Evolutionary conservation across 2,113 vertebrate genomes (phyloP).

Genomic region (Sapajus apella): DNA sequence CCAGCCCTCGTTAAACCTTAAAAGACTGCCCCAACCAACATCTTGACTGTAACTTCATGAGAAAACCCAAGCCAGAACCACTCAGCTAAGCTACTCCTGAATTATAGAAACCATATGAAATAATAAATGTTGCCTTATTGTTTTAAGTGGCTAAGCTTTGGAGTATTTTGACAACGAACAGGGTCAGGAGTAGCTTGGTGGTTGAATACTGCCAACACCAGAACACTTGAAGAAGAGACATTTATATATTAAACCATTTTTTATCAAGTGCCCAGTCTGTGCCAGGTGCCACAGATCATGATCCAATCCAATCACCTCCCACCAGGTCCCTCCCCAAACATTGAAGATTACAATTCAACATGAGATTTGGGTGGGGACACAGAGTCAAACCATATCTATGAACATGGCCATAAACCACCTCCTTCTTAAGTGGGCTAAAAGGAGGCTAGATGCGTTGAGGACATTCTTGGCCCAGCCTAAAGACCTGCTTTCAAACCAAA

Average conservation of each 20-base stretch:
- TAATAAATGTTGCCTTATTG: background rate
- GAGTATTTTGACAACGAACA: background rate
- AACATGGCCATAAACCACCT: background rate
- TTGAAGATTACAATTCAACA: too few species aligned
- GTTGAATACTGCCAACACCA: background rate
- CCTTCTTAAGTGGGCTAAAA: background rate
- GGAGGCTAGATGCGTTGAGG: background rate
- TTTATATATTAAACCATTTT: background rate
- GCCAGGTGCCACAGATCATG: background rate
- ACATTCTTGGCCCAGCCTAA: background rate
- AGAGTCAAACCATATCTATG: too few species aligned
- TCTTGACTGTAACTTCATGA: background rate
- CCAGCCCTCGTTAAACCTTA: background rate
- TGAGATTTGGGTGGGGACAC: too few species aligned
- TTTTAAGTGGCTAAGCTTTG: background rate
- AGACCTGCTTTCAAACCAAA: background rate
- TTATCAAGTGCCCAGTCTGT: background rate
- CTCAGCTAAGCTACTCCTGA: background rate
- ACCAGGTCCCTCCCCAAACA: too few species aligned
- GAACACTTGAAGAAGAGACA: background rate
- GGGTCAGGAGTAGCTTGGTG: background rate
- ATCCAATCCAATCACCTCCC: too few species aligned
- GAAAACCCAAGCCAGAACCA: background rate
- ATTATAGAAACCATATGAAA: background rate
- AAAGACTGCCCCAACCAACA: background rate